Evolutionary conservation across 2,113 vertebrate genomes (phyloP).

Genomic region (Onychostruthus taczanowskii): DNA sequence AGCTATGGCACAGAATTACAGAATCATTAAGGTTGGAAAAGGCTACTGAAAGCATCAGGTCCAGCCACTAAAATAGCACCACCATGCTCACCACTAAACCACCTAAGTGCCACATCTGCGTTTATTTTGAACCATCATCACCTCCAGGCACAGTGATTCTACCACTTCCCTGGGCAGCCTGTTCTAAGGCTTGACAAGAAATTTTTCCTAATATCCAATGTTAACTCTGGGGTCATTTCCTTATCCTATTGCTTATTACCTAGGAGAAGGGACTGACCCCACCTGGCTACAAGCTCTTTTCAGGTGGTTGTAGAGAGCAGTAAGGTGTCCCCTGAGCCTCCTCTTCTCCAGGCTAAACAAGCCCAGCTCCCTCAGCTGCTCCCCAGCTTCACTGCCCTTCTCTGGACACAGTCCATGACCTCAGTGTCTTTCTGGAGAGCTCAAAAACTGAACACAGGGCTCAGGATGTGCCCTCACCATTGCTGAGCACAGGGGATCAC

Average conservation of each 20-base stretch:
- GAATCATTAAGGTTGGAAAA: not conserved
- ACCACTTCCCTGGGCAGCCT: not conserved
- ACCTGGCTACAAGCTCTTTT: not conserved
- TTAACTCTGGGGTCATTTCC: not conserved
- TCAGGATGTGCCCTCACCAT: not conserved
- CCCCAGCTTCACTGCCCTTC: not conserved
- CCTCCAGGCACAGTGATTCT: not conserved
- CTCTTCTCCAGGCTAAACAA: not conserved
- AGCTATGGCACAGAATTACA: not conserved
- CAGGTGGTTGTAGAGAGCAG: not conserved
- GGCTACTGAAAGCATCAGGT: not conserved
- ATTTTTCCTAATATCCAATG: not conserved
- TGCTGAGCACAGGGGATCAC: not conserved
- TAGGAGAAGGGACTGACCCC: not conserved
- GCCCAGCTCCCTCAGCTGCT: not conserved
- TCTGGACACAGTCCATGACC: not conserved
- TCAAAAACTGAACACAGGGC: not conserved
- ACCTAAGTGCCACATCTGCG: not conserved
- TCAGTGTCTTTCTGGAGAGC: not conserved
- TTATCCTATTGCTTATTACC: not conserved
- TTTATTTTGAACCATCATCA: not conserved
- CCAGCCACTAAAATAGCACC: not conserved
- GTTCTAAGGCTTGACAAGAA: not conserved
- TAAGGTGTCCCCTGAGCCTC: not conserved
- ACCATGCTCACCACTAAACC: not conserved